These are phyloP conservation scores for Siphlonurus alternatus DNA, from an alignment of 2,888 invertebrate species.

Conservation along the genomic window DNA sequence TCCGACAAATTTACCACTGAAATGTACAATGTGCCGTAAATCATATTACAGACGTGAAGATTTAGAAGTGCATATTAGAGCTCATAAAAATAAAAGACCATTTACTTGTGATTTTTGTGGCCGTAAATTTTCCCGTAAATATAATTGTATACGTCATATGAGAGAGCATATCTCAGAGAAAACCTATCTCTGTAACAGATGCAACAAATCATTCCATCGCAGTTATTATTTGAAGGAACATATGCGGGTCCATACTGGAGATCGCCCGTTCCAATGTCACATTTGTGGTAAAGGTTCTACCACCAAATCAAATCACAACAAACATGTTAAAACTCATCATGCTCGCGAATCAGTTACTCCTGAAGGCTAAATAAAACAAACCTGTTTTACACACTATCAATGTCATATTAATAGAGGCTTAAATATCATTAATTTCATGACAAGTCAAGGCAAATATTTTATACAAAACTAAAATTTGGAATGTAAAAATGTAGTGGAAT, in stretches of 20 bases:
- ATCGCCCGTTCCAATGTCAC: conserved; percentile 64
- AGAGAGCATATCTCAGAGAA: conserved; percentile 68
- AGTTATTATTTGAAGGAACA: conserved; percentile 79
- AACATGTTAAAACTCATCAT: conserved; percentile 78
- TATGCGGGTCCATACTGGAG: conserved; percentile 69
- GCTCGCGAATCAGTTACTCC: conserved; percentile 74
- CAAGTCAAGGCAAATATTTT: no score
- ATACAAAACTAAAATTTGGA: no score
- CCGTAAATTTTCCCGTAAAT: conserved; percentile 72
- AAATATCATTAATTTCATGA: no score
- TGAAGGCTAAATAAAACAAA: conserved; percentile 41
- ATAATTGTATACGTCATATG: conserved; percentile 73
- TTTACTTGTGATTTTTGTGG: conserved; percentile 84
- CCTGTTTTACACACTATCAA: no score
- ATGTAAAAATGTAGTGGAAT: no score
- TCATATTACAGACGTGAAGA: conserved; percentile 70
- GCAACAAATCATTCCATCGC: conserved; percentile 71
- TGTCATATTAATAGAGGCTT: no score
- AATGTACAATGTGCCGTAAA: conserved; percentile 65
- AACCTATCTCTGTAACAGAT: conserved; percentile 55
- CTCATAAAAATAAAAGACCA: conserved; percentile 43
- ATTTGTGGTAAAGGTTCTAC: conserved; percentile 80
- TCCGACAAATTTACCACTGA: conserved; percentile 67
- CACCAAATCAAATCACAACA: conserved; percentile 81
- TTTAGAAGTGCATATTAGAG: conserved; percentile 68